A percentile compares a stretch with the other conserved stretches of the same genome.
Evolutionary conservation across 2,888 invertebrate genomes (phyloP).

Genomic region (Chrysotoxum bicinctum): DNA sequence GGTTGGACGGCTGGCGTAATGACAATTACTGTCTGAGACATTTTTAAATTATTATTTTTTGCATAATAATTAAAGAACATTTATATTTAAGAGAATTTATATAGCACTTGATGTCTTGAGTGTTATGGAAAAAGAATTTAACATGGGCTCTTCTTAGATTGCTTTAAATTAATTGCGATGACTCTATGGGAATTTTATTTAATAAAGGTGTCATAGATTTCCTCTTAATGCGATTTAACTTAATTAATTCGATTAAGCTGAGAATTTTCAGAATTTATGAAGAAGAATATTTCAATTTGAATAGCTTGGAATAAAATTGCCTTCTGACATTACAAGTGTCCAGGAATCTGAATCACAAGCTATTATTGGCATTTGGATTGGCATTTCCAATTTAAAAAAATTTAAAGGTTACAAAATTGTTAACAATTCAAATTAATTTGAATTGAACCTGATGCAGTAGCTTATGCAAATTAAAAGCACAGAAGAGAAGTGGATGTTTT

Average conservation of each 20-base stretch:
- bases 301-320: neutral
- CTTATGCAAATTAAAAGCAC: neutral
- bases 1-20: neutral
- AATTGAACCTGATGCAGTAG: neutral
- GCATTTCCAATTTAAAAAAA: neutral
- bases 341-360: neutral
- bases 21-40: conserved; percentile 14
- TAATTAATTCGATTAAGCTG: neutral
- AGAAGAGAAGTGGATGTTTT: too few relatives aligned
- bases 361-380: neutral
- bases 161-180: neutral
- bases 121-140: neutral
- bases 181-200: neutral
- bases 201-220: neutral
- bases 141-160: neutral
- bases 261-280: neutral
- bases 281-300: neutral
- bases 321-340: neutral
- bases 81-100: neutral
- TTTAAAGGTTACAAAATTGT: neutral
- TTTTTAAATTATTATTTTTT: neutral
- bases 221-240: neutral
- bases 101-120: neutral
- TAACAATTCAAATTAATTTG: neutral
- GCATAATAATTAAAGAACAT: neutral